phyloP scores from a whole-genome alignment of 2,888 invertebrate genomes.

The Mythimna ferrago region DNA sequence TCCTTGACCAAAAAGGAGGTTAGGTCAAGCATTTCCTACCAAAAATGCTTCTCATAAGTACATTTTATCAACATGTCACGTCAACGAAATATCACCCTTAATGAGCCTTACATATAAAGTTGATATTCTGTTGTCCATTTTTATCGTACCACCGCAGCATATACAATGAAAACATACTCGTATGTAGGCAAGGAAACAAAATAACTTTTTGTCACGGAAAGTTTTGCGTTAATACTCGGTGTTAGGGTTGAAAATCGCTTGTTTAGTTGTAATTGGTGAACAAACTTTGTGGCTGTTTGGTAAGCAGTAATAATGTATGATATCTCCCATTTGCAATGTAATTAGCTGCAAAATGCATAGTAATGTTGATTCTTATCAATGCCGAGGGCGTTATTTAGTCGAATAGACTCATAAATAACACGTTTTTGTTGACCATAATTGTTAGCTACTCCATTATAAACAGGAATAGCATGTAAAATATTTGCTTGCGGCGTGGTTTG shows the following conservation, averaged over 20 bases:
- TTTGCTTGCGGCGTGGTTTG: background rate
- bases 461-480: background rate
- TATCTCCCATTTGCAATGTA: conserved; percentile 27
- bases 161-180: conserved; percentile 28
- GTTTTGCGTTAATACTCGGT: background rate
- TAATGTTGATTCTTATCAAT: conserved; percentile 41
- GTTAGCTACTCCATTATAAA: background rate
- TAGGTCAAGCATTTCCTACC: conserved; percentile 20
- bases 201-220: conserved; percentile 7
- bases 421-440: conserved; percentile 11
- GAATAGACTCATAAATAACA: conserved; percentile 22
- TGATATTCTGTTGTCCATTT: conserved; percentile 43
- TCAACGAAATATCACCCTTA: conserved; percentile 36
- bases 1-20: conserved; percentile 36
- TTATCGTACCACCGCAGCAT: conserved; percentile 26
- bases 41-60: conserved; percentile 11
- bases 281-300: conserved; percentile 41
- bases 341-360: conserved; percentile 49
- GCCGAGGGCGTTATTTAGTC: conserved; percentile 10
- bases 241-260: conserved; percentile 31
- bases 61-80: conserved; percentile 21
- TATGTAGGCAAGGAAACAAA: conserved; percentile 9
- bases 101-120: conserved; percentile 23
- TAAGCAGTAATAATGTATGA: conserved; percentile 41
- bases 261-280: conserved; percentile 18